phyloP scores from a whole-genome alignment of 2,113 vertebrate species.

The Chaetodon trifascialis region DNA sequence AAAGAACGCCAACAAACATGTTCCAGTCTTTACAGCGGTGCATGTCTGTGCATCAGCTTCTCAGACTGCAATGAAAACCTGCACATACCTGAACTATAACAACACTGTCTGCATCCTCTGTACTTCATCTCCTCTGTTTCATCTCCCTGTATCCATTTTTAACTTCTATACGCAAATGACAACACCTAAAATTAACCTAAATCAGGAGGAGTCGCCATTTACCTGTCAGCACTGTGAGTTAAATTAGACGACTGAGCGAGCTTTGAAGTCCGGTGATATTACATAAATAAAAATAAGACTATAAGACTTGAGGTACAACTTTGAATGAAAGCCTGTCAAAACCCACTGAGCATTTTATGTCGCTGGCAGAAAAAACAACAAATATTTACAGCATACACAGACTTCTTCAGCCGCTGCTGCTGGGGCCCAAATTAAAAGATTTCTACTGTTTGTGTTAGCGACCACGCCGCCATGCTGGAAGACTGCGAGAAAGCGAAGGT shows the following conservation, averaged over 20 bases:
- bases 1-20: too few species aligned
- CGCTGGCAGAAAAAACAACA: neutral
- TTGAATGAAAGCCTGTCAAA: neutral
- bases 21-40: neutral
- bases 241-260: neutral
- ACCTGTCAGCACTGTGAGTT: neutral
- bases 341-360: neutral
- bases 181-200: neutral
- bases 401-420: neutral
- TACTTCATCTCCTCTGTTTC: neutral
- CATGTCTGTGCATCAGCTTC: neutral
- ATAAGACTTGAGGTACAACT: neutral
- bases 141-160: neutral
- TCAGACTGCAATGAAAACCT: neutral
- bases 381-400: neutral
- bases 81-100: neutral
- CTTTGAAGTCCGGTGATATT: neutral
- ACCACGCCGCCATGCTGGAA: neutral
- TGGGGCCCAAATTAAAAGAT: neutral
- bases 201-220: neutral
- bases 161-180: slow-evolving; percentile 1
- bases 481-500: neutral
- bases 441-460: neutral
- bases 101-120: neutral
- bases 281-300: neutral